Conservation (phyloP, 2,888 invertebrate genomes). For the Coecobrya sp. region DNA sequence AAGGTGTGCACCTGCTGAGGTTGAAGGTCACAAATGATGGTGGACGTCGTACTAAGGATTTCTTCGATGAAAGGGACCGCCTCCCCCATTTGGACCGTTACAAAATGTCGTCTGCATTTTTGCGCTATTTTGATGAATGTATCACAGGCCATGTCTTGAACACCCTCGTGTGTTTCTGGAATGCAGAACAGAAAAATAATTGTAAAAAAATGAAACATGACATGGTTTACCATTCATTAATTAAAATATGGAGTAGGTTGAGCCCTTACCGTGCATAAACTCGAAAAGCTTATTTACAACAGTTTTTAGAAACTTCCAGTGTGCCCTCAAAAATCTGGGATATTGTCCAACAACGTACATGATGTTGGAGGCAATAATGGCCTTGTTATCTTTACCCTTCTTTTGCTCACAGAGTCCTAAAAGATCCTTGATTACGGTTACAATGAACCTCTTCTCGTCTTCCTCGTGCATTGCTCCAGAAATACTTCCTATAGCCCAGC, state of each 20-base stretch:
- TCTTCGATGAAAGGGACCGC: slow-evolving; percentile 99
- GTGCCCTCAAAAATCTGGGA: slow-evolving; percentile 98
- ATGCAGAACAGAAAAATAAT: not conserved
- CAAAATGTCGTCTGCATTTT: slow-evolving; percentile 99
- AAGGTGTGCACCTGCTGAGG: slow-evolving; percentile 99
- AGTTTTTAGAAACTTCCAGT: slow-evolving; percentile 99
- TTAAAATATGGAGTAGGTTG: too few species aligned
- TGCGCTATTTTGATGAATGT: slow-evolving; percentile 99
- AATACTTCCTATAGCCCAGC: slow-evolving; percentile 99
- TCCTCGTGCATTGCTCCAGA: slow-evolving; percentile 99
- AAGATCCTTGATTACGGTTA: slow-evolving; percentile 99
- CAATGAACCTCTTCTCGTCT: slow-evolving; percentile 99
- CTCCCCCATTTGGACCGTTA: slow-evolving; percentile 98
- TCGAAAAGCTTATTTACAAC: slow-evolving; percentile 99
- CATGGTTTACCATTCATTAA: slow-evolving; percentile 67
- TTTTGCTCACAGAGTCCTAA: slow-evolving; percentile 99
- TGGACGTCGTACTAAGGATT: slow-evolving; percentile 97
- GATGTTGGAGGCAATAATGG: slow-evolving; percentile 99
- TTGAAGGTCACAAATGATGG: slow-evolving; percentile 99
- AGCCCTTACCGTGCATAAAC: slow-evolving; percentile 98
- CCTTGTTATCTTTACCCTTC: slow-evolving; percentile 99
- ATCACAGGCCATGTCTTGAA: slow-evolving; percentile 99
- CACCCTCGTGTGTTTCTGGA: slow-evolving; percentile 99
- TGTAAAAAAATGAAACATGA: not conserved
- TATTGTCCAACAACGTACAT: slow-evolving; percentile 99